Evolutionary conservation across 2,113 vertebrate species (phyloP).

Genomic region (Coptodon bakossiorum): DNA sequence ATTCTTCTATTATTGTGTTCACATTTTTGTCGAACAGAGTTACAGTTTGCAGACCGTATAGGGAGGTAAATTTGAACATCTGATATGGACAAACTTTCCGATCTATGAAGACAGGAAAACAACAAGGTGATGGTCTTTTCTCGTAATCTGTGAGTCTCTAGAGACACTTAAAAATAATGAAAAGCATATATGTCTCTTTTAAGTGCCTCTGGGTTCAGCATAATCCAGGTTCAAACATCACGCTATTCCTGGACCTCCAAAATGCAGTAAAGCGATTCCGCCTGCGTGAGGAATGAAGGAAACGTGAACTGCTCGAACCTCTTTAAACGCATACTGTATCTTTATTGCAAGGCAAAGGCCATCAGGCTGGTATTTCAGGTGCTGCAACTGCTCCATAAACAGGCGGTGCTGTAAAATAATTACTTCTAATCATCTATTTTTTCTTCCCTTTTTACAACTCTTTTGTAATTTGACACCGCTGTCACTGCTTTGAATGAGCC

Average conservation of each 20-base stretch:
- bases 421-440: not conserved
- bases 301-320: not conserved
- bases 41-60: not conserved
- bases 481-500: not conserved
- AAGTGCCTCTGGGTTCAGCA: slow-evolving; percentile 38
- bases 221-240: slow-evolving; percentile 56
- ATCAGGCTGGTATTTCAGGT: not conserved
- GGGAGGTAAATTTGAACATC: not conserved
- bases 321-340: not conserved
- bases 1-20: not conserved
- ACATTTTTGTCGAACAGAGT: not conserved
- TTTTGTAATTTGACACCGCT: not conserved
- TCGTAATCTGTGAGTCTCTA: not conserved
- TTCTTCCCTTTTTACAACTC: not conserved
- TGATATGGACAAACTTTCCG: not conserved
- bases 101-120: not conserved
- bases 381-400: not conserved
- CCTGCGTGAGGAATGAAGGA: not conserved
- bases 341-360: not conserved
- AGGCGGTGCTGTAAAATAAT: slow-evolving; percentile 15
- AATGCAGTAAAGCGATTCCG: not conserved
- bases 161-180: not conserved
- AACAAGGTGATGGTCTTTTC: not conserved
- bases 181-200: not conserved
- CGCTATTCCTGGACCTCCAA: slow-evolving; percentile 26